phyloP scores from a whole-genome alignment of 64 coral and sea anemone genomes.

The Montipora capricornis region DNA sequence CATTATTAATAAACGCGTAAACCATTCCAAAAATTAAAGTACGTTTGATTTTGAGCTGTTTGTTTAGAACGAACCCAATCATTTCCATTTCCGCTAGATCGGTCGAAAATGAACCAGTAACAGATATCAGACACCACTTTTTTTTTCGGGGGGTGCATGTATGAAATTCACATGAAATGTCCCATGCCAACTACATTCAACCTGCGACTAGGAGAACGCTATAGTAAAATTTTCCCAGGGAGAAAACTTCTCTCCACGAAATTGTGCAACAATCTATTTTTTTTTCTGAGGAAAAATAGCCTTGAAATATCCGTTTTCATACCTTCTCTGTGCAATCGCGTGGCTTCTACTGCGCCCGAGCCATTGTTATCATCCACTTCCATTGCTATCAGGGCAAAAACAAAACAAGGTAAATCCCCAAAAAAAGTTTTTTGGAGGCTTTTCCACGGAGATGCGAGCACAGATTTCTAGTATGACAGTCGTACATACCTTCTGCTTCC shows the following conservation, averaged over 20 bases:
- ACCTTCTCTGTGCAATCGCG: slow-evolving; percentile 90
- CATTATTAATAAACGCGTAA: slow-evolving; percentile 75
- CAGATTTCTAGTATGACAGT: slow-evolving; percentile 38
- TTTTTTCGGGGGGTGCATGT: slow-evolving; percentile 13
- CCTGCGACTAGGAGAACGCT: slow-evolving; percentile 38
- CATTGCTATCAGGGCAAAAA: slow-evolving; percentile 89
- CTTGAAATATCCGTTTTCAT: slow-evolving; percentile 22
- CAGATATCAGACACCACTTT: not conserved
- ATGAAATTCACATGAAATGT: slow-evolving; percentile 38
- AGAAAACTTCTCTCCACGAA: slow-evolving; percentile 9
- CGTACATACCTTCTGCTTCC: slow-evolving; percentile 91
- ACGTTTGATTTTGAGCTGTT: slow-evolving; percentile 38
- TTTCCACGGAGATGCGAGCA: slow-evolving; percentile 12
- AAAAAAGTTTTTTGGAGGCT: slow-evolving; percentile 54
- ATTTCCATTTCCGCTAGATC: not conserved
- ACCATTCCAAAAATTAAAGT: slow-evolving; percentile 60
- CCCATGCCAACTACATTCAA: slow-evolving; percentile 50
- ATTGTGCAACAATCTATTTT: slow-evolving; percentile 30
- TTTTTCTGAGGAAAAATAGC: slow-evolving; percentile 38
- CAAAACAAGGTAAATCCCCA: slow-evolving; percentile 78
- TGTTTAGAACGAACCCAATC: slow-evolving; percentile 14
- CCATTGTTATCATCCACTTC: slow-evolving; percentile 99
- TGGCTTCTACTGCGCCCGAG: slow-evolving; percentile 85
- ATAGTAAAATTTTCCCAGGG: slow-evolving; percentile 28
- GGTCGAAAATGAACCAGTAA: slow-evolving; percentile 16